Conservation (phyloP, 2,888 invertebrate genomes). For the Carterocephalus palaemon region DNA sequence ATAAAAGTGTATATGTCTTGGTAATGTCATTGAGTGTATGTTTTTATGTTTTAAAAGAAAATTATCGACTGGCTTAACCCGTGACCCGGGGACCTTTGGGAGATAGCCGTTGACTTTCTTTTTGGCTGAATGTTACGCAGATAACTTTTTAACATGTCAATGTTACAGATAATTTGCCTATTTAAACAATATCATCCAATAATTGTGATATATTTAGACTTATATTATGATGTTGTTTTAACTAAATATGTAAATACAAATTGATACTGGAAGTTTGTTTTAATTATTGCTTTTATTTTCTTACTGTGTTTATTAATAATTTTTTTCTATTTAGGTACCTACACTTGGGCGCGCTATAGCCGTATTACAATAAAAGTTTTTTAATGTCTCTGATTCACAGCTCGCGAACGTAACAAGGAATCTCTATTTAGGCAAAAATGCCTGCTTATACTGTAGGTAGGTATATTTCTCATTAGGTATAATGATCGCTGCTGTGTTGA, state of each 20-base stretch:
- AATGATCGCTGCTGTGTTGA: too few species aligned
- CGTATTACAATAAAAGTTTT: too few species aligned
- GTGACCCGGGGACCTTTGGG: slow-evolving; percentile 22
- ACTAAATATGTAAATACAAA: slow-evolving; percentile 6
- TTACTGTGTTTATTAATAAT: too few species aligned
- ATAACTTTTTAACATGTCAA: slow-evolving; percentile 22
- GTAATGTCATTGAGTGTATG: neutral
- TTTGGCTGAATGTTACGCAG: slow-evolving; percentile 7
- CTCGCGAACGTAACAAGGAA: too few species aligned
- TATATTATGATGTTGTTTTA: slow-evolving; percentile 32
- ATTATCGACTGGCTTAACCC: slow-evolving; percentile 25
- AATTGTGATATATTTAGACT: slow-evolving; percentile 52
- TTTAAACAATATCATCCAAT: slow-evolving; percentile 38
- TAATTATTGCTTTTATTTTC: neutral
- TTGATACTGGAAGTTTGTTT: neutral
- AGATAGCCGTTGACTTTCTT: slow-evolving; percentile 19
- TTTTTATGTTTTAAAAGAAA: slow-evolving; percentile 12
- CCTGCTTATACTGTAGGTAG: too few species aligned
- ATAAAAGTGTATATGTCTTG: too few species aligned
- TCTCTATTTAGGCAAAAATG: too few species aligned
- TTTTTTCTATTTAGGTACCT: too few species aligned
- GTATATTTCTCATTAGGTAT: too few species aligned
- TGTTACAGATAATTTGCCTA: slow-evolving; percentile 27
- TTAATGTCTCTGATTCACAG: too few species aligned
- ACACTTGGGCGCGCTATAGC: too few species aligned